phyloP scores from a whole-genome alignment of 2,113 vertebrate species.

The Sigmodon hispidus region DNA sequence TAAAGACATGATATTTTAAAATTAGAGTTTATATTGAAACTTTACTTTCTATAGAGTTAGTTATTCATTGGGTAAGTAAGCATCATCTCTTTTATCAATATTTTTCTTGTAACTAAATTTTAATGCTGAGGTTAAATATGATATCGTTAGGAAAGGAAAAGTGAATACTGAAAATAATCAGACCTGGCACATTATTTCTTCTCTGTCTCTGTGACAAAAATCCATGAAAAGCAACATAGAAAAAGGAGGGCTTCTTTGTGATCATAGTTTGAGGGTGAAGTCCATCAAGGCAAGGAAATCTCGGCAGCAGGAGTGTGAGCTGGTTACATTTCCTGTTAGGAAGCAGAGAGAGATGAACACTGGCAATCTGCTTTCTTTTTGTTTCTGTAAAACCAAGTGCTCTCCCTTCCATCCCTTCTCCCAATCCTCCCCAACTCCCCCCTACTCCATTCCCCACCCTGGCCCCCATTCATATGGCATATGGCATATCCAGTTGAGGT shows the following conservation, averaged over 20 bases:
- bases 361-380: too few species aligned
- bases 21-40: not conserved
- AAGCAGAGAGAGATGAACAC: not conserved
- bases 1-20: not conserved
- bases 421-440: too few species aligned
- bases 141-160: not conserved
- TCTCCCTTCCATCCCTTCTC: too few species aligned
- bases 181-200: not conserved
- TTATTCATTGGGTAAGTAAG: not conserved
- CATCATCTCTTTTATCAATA: not conserved
- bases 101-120: not conserved
- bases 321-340: not conserved
- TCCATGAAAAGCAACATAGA: not conserved
- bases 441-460: too few species aligned
- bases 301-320: not conserved
- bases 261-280: not conserved
- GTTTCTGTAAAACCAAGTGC: too few species aligned
- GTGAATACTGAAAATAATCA: not conserved
- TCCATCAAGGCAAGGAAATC: not conserved
- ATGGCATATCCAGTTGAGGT: too few species aligned
- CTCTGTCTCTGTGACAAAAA: not conserved
- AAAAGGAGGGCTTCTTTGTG: not conserved
- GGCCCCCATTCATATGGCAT: too few species aligned
- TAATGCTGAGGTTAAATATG: slow-evolving; percentile 6
- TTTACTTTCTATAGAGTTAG: slow-evolving; percentile 13